Conservation (phyloP, 1,140 invertebrate genomes). For the Ceratina japonica region DNA sequence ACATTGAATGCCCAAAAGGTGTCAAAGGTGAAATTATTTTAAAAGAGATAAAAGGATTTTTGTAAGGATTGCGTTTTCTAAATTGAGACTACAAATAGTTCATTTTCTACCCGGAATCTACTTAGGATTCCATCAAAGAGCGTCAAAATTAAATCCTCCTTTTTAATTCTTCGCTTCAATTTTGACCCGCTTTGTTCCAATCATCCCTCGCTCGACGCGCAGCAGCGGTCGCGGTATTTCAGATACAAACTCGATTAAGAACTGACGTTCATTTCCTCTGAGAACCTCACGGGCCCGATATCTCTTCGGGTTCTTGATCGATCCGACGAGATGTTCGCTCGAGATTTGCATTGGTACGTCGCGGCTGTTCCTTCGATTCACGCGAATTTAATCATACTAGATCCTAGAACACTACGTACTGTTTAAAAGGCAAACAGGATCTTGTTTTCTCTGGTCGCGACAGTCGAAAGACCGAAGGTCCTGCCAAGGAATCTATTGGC, state of each 20-base stretch:
- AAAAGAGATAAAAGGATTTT: too few species aligned
- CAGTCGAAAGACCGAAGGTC: background rate
- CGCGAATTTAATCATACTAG: background rate
- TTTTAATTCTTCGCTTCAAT: background rate
- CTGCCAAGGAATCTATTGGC: background rate
- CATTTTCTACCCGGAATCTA: too few species aligned
- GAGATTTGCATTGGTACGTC: conserved; percentile 8
- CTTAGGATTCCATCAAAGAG: too few species aligned
- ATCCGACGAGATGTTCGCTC: background rate
- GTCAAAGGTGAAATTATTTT: too few species aligned
- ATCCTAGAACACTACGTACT: too few species aligned
- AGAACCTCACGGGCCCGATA: conserved; percentile 11
- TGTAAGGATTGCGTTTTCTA: too few species aligned
- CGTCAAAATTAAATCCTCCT: background rate
- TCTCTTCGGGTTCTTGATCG: conserved; percentile 29
- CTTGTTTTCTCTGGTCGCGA: background rate
- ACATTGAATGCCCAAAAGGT: too few species aligned
- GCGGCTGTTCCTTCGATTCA: too few species aligned
- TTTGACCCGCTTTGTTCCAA: background rate
- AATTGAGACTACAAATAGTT: too few species aligned
- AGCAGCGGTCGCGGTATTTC: conserved; percentile 20
- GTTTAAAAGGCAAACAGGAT: conserved; percentile 1
- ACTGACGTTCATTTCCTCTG: conserved; percentile 44
- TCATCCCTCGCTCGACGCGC: background rate
- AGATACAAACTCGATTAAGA: conserved; percentile 46